Evolutionary conservation across 2,113 vertebrate species (phyloP), one percentile per base, ranked within the genome.

Genomic region (Toxotes chatareus): DNA sequence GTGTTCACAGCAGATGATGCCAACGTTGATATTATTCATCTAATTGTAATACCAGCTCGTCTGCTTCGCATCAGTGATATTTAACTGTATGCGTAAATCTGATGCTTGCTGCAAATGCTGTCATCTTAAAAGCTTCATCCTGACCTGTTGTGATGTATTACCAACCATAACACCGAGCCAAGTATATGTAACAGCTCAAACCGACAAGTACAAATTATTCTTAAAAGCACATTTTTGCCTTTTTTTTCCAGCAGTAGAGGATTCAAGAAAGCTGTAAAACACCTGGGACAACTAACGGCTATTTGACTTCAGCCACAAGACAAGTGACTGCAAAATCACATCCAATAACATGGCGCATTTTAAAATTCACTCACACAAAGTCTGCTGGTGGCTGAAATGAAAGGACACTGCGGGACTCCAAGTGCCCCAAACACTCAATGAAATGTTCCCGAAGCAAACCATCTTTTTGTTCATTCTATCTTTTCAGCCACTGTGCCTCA

Each of bases 381-480:
- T 31, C n/a, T 9, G 42, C 38, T 32, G 66, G 4, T 65, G 71
- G 61, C 34, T 46, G 8, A 86, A 79, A 81, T 51, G 21, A 81
- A 85, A 84, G 65, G 59, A 75, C 65, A 72, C 36, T 36, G 32
- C 60, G 56, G 64, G 72, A 84, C 56, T 71, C 70, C 21, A 44
- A 69, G 53, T 27, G 60, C 61, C 65, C 27, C 31, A 31, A 82
- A 82, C 72, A 59, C 38, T 75, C 59, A 73, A 68, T 62, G 46
- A 85, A 82, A 86, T 42, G 73, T 83, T 89, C 82, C 65, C 19
- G 1, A 69, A 75, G 76, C 51, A 75, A 87, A 85, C 82, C 62
- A 79, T 80, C 53, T 76, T 84, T 84, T 80, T 84, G 38, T 79
- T 63, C 80, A 1, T 60, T 85, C 80, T 1, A 1, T 88, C 71